Conservation (phyloP, 1,140 invertebrate genomes). For the Drosophila sturtevanti region DNA sequence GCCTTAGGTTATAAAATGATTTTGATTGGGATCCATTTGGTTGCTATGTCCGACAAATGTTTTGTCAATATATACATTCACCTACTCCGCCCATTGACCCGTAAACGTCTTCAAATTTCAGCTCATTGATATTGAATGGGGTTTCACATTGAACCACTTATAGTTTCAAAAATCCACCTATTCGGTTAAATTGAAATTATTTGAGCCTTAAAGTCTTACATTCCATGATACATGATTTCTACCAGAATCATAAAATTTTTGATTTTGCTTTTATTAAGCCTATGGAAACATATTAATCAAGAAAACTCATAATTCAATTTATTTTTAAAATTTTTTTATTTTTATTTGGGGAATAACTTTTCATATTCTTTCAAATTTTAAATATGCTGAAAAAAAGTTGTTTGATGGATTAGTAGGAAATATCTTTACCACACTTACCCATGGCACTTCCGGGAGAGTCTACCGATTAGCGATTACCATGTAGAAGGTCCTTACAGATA, state of each 20-base stretch:
- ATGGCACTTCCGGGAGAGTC: neutral
- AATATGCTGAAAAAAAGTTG: constrained; percentile 5
- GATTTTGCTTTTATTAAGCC: too few species aligned
- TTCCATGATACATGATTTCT: too few species aligned
- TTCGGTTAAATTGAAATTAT: too few species aligned
- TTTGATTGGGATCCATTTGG: constrained; percentile 3
- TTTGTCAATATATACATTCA: constrained; percentile 59
- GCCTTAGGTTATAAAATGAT: constrained; percentile 1
- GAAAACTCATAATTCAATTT: neutral
- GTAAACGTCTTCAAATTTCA: neutral
- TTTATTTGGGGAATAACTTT: neutral
- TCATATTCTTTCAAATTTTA: constrained; percentile 31
- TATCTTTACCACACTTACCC: neutral
- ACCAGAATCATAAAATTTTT: too few species aligned
- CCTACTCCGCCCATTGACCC: constrained; percentile 14
- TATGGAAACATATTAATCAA: too few species aligned
- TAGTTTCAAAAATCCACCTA: too few species aligned
- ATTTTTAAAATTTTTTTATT: neutral
- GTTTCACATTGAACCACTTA: too few species aligned
- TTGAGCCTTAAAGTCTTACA: too few species aligned
- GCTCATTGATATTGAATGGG: too few species aligned
- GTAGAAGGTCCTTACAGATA: neutral
- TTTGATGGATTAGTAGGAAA: neutral
- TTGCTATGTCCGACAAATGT: constrained; percentile 39
- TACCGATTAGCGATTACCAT: neutral